Evolutionary conservation across 2,113 vertebrate species (phyloP), one percentile per base, ranked within the genome.

Genomic region (Sciurus niger): DNA sequence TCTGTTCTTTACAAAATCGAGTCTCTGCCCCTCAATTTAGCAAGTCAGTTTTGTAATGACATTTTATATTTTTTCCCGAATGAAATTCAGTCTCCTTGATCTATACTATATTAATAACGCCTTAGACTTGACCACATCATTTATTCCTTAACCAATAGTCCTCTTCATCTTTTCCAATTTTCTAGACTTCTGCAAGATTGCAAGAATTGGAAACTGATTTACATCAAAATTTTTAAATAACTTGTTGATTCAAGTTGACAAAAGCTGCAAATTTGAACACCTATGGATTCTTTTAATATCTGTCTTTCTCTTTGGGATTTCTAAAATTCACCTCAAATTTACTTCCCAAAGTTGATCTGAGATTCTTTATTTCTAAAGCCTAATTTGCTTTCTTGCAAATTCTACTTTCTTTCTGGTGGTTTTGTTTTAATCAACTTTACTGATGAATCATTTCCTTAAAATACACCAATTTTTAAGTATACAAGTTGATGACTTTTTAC

Each of bases 401-500:
- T 40, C 40, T 40, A 40, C 40, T 40, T 40, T 40, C 40, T 40
- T 40, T 40, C 40, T 3, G 6, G 16, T 3, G 11, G 25, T n/a
- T 77, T 93, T 53, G 37, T 68, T 80, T 84, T 60, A 70, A 84
- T 84, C 55, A 93, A 28, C 34, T 73, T 95, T 77, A 58, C 24
- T 60, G 32, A 55, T 60, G 17, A 4, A 32, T 40, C 58, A 72
- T 73, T 86, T 92, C 43, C 58, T 72, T 9, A 86, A 86, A 82
- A 8, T 20, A 51, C 1, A 70, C 5, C 14, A 77, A 2, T n/a
- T 84, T 93, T 72, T 60, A 94, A 85, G 16, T 10, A 34, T 40
- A 76, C 24, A 70, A 40, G 43, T 65, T 43, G 67, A 68, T 85
- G 34, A 76, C 43, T 87, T 68, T 51, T 83, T 37, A 83, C 43